Evolutionary conservation across 2,888 invertebrate species (phyloP).

Genomic region (Neelides folsomi): DNA sequence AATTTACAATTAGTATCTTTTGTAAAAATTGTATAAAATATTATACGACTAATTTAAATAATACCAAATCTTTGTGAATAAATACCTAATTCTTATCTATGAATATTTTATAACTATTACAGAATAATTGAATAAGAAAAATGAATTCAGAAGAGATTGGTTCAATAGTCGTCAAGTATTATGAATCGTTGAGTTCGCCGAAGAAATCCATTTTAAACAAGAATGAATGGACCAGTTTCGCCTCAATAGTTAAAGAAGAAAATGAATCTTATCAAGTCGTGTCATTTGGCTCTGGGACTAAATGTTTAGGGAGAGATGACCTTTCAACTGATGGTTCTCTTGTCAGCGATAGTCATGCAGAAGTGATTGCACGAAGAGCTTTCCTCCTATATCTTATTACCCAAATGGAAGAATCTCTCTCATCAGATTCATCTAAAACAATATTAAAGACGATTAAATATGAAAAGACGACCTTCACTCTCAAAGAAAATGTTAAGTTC

Average conservation of each 20-base stretch:
- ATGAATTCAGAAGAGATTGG: no score
- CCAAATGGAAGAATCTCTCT: slow-evolving; percentile 42
- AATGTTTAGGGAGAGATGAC: slow-evolving; percentile 62
- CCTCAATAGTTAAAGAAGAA: slow-evolving; percentile 49
- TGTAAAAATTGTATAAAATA: no score
- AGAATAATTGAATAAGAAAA: no score
- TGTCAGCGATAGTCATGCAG: slow-evolving; percentile 84
- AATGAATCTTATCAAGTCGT: slow-evolving; percentile 45
- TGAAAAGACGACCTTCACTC: slow-evolving; percentile 36
- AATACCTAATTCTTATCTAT: no score
- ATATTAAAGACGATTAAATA: background rate
- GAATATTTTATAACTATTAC: no score
- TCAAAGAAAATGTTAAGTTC: slow-evolving; percentile 51
- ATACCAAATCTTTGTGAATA: no score
- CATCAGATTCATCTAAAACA: background rate
- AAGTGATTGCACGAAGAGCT: slow-evolving; percentile 68
- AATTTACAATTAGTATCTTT: no score
- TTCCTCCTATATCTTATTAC: slow-evolving; percentile 63
- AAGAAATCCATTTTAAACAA: slow-evolving; percentile 49
- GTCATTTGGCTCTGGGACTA: slow-evolving; percentile 79
- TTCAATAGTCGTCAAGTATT: no score
- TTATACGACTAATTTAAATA: no score
- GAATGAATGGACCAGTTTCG: slow-evolving; percentile 69
- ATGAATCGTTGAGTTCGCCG: no score
- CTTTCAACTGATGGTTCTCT: slow-evolving; percentile 54